A percentile compares a stretch with the other conserved stretches of the same genome.
These are phyloP conservation scores for Hippoglossus stenolepis DNA, from an alignment of 2,113 vertebrate species.

Conservation along the genomic window DNA sequence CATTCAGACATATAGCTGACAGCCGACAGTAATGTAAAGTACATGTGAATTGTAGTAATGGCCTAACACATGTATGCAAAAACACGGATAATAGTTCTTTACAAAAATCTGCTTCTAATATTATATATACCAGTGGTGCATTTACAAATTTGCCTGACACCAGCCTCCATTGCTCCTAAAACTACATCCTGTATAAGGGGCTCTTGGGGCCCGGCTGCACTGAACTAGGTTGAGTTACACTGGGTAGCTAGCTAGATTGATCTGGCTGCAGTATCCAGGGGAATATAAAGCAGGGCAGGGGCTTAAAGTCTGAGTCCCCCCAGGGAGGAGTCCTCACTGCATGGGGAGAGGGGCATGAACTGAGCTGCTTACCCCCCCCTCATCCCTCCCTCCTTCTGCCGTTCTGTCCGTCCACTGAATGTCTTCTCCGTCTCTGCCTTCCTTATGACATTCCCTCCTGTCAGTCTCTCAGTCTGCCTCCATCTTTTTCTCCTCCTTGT, in stretches of 20 bases:
- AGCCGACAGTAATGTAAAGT: conserved; percentile 54
- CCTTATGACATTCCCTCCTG: conserved; percentile 55
- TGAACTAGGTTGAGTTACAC: conserved; percentile 71
- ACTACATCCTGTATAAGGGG: conserved; percentile 51
- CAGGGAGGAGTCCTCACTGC: conserved; percentile 90
- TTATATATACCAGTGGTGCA: conserved; percentile 27
- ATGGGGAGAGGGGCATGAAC: conserved; percentile 88
- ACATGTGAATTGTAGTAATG: conserved; percentile 51
- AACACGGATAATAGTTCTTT: conserved; percentile 28
- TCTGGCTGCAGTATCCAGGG: conserved; percentile 88
- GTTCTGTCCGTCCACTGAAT: conserved; percentile 52
- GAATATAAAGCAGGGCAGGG: conserved; percentile 97
- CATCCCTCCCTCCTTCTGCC: conserved; percentile 47
- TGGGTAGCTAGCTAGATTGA: conserved; percentile 72
- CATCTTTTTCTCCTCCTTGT: conserved; percentile 10
- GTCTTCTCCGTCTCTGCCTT: conserved; percentile 53
- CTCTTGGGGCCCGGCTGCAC: conserved; percentile 60
- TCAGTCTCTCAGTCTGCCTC: conserved; percentile 38
- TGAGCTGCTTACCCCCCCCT: conserved; percentile 61
- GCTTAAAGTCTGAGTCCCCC: conserved; percentile 92
- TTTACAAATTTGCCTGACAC: conserved; percentile 62
- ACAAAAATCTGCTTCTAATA: conserved; percentile 51
- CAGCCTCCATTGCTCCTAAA: conserved; percentile 43
- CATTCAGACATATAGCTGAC: conserved; percentile 29
- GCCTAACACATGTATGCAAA: conserved; percentile 23